Evolutionary conservation across 1,140 invertebrate genomes (phyloP).

Genomic region (Alviniconcha marisindica): DNA sequence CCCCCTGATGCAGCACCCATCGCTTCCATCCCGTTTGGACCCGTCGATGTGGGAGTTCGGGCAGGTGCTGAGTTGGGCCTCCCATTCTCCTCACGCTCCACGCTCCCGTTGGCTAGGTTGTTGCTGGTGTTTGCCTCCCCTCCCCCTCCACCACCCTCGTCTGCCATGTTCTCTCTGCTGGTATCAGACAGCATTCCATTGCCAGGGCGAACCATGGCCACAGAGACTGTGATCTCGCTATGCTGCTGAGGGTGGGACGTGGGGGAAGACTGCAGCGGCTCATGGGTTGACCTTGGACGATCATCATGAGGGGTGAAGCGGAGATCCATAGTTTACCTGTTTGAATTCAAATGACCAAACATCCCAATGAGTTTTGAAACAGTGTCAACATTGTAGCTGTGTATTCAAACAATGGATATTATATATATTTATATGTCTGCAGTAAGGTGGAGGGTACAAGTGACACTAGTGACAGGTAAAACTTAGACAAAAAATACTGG

Average conservation of each 20-base stretch:
- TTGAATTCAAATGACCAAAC: no score
- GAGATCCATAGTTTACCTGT: neutral
- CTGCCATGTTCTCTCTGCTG: neutral
- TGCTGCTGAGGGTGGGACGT: neutral
- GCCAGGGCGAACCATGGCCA: slow-evolving; percentile 10
- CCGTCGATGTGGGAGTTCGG: slow-evolving; percentile 21
- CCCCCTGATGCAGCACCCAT: neutral
- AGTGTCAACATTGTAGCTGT: no score
- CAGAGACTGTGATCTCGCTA: neutral
- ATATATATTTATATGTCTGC: no score
- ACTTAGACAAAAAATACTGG: no score
- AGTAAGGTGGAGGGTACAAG: no score
- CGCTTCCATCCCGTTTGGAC: no score
- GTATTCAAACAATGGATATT: no score
- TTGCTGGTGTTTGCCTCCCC: neutral
- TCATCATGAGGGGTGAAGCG: slow-evolving; percentile 1
- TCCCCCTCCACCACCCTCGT: no score
- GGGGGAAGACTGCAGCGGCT: neutral
- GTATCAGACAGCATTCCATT: neutral
- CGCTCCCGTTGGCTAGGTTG: neutral
- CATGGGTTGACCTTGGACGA: neutral
- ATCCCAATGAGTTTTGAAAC: no score
- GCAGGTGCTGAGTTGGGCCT: slow-evolving; percentile 29
- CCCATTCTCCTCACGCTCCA: slow-evolving; percentile 9
- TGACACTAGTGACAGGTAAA: no score